Conservation (phyloP, 2,888 invertebrate genomes). For the Archips xylosteana region DNA sequence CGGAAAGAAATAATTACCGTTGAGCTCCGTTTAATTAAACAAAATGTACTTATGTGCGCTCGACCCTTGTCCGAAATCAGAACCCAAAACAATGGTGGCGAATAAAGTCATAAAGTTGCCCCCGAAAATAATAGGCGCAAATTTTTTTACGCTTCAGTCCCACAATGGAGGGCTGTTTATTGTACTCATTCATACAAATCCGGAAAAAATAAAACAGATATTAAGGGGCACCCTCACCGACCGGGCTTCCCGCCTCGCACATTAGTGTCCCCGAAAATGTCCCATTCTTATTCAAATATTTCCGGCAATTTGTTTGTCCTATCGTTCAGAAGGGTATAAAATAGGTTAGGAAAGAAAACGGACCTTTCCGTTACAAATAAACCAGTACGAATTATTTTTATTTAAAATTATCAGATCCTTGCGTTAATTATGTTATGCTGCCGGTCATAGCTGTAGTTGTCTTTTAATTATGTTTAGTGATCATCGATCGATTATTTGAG, state of each 20-base stretch:
- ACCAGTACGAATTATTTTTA: conserved; percentile 37
- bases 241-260: conserved; percentile 78
- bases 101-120: conserved; percentile 79
- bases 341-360: conserved; percentile 62
- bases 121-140: conserved; percentile 74
- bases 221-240: conserved; percentile 69
- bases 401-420: conserved; percentile 20
- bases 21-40: conserved; percentile 34
- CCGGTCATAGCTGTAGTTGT: background rate
- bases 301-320: conserved; percentile 82
- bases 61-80: conserved; percentile 40
- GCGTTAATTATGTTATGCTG: background rate
- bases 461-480: too few species aligned
- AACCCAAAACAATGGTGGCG: conserved; percentile 53
- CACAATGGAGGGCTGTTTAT: conserved; percentile 76
- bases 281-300: conserved; percentile 84
- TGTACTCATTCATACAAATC: conserved; percentile 78
- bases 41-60: conserved; percentile 31
- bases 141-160: conserved; percentile 68
- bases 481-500: too few species aligned
- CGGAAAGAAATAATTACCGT: conserved; percentile 15
- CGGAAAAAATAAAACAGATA: conserved; percentile 85
- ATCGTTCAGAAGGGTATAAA: conserved; percentile 71
- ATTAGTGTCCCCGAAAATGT: conserved; percentile 79
- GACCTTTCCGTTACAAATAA: conserved; percentile 52